phyloP scores from a whole-genome alignment of 2,797 vertebrate species.

The Enteromius thamalakanensis region DNA sequence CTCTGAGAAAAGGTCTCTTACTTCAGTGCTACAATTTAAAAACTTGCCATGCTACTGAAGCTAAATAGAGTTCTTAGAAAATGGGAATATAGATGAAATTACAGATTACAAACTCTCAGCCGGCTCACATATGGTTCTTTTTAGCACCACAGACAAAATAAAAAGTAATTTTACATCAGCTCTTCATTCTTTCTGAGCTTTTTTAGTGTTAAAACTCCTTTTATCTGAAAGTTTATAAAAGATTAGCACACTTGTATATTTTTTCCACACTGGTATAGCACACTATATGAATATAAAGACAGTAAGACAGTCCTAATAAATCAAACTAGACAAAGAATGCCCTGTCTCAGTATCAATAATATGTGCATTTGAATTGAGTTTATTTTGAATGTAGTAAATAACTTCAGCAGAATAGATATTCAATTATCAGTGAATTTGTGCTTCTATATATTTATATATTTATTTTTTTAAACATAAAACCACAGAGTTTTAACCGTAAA shows the following conservation, averaged over 20 bases:
- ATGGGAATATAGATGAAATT: not conserved
- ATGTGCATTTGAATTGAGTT: not conserved
- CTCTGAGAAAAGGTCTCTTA: constrained; percentile 36
- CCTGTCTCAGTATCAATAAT: not conserved
- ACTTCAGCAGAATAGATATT: not conserved
- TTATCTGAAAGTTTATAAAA: not conserved
- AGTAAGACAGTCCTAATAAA: not conserved
- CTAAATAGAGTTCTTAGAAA: not conserved
- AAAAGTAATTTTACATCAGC: not conserved
- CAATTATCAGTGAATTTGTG: too few species aligned
- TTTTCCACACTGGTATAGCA: not conserved
- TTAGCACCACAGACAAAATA: not conserved
- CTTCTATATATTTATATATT: too few species aligned
- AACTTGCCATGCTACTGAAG: constrained; percentile 5
- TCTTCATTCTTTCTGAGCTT: not conserved
- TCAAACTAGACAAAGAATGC: not conserved
- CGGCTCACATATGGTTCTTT: not conserved
- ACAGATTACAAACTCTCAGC: not conserved
- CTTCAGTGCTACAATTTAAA: constrained; percentile 39
- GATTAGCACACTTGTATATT: too few species aligned
- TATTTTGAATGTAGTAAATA: not conserved
- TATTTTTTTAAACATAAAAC: not conserved
- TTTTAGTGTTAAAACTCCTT: not conserved
- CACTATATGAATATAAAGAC: not conserved
- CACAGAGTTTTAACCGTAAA: not conserved